These are phyloP conservation scores for Oophaga pumilio DNA, from an alignment of 2,113 vertebrate genomes.

Conservation along the genomic window DNA sequence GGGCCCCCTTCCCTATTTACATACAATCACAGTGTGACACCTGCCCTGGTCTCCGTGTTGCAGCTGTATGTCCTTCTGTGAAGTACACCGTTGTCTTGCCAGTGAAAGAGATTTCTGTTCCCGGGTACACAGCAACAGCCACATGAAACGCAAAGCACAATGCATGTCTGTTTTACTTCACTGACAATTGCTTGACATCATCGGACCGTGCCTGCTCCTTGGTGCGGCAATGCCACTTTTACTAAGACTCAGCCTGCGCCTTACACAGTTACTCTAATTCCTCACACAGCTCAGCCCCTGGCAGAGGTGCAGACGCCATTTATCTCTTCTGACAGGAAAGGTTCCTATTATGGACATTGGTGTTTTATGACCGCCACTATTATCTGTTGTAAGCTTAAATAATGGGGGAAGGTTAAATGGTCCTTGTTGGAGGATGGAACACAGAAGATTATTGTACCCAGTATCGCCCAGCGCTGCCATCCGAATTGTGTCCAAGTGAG, in stretches of 20 bases:
- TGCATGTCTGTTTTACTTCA: constrained; percentile 27
- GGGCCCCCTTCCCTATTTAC: no score
- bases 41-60: neutral
- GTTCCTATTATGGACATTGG: neutral
- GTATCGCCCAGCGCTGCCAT: neutral
- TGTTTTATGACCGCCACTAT: neutral
- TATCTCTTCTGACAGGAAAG: constrained; percentile 29
- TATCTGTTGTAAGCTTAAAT: neutral
- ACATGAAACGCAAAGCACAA: constrained; percentile 18
- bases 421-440: neutral
- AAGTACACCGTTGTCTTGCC: neutral
- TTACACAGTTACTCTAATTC: constrained; percentile 41
- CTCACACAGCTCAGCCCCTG: neutral
- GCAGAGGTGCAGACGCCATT: constrained; percentile 27
- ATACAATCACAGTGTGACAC: neutral
- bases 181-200: constrained; percentile 41
- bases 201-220: constrained; percentile 25
- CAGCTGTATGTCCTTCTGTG: neutral
- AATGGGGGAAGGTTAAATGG: neutral
- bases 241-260: constrained; percentile 15
- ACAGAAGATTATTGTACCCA: neutral
- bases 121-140: neutral
- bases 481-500: neutral
- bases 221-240: constrained; percentile 29
- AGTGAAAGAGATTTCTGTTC: neutral